Evolutionary conservation across 1,140 invertebrate genomes (phyloP).

Genomic region (Carposina sasakii): DNA sequence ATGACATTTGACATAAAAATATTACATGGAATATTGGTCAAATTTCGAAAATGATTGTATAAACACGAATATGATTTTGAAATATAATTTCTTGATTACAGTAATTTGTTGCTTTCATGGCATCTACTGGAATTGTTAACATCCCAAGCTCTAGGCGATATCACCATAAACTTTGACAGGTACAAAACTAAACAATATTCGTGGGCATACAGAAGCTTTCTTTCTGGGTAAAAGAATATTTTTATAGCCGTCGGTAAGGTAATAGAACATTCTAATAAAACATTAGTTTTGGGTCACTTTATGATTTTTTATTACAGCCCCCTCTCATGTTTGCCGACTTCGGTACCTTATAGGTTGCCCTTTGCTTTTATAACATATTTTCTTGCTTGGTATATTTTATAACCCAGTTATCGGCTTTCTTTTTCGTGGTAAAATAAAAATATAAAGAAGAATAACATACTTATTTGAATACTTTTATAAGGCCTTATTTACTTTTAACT

Average conservation of each 20-base stretch:
- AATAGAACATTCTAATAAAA: constrained; percentile 24
- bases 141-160: too few species aligned
- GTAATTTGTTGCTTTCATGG: too few species aligned
- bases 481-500: too few species aligned
- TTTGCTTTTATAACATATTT: constrained; percentile 25
- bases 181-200: neutral
- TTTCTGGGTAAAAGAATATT: constrained; percentile 21
- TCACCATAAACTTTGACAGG: constrained; percentile 8
- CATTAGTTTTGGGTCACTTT: constrained; percentile 41
- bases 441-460: constrained; percentile 1
- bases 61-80: too few species aligned
- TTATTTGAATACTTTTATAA: constrained; percentile 7
- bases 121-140: too few species aligned
- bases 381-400: constrained; percentile 24
- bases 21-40: too few species aligned
- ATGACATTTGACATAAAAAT: too few species aligned
- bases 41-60: too few species aligned
- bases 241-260: constrained; percentile 28
- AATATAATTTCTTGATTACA: too few species aligned
- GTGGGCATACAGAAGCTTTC: constrained; percentile 49
- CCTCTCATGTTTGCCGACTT: constrained; percentile 33
- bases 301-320: constrained; percentile 34
- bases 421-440: constrained; percentile 18
- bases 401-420: too few species aligned
- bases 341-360: constrained; percentile 24